Conservation (phyloP, 2,888 invertebrate species). For the Tolmerus cingulatus region DNA sequence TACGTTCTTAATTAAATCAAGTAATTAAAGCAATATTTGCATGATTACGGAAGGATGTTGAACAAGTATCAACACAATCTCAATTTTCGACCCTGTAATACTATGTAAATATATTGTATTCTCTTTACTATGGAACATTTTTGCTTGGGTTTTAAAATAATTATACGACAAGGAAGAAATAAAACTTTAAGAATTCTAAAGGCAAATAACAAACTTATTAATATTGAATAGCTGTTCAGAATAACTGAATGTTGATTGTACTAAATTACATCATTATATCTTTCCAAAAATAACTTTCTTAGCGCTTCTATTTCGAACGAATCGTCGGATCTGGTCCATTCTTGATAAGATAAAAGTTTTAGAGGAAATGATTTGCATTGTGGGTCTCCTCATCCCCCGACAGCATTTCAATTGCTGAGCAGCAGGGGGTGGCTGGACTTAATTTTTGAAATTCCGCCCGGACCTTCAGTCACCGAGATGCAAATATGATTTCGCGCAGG, state of each 20-base stretch:
- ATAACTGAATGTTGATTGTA: not conserved
- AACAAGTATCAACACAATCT: too few relatives aligned
- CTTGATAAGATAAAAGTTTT: not conserved
- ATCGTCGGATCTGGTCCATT: not conserved
- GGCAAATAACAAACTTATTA: not conserved
- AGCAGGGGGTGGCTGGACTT: not conserved
- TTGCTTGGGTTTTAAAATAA: not conserved
- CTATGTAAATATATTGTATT: not conserved
- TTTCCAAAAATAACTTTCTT: not conserved
- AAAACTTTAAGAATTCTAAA: not conserved
- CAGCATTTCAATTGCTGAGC: not conserved
- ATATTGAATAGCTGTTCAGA: not conserved
- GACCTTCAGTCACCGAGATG: not conserved
- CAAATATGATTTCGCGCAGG: not conserved
- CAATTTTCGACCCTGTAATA: too few relatives aligned
- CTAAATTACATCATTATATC: not conserved
- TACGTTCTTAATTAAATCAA: too few relatives aligned
- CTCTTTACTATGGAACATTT: too few relatives aligned
- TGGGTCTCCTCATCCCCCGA: not conserved
- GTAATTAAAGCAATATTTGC: too few relatives aligned
- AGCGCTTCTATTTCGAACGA: not conserved
- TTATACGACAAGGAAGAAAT: not conserved
- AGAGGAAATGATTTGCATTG: not conserved
- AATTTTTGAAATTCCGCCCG: not conserved
- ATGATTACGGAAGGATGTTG: too few relatives aligned